Evolutionary conservation across 2,888 invertebrate genomes (phyloP).

Genomic region (Alsophila aescularia): DNA sequence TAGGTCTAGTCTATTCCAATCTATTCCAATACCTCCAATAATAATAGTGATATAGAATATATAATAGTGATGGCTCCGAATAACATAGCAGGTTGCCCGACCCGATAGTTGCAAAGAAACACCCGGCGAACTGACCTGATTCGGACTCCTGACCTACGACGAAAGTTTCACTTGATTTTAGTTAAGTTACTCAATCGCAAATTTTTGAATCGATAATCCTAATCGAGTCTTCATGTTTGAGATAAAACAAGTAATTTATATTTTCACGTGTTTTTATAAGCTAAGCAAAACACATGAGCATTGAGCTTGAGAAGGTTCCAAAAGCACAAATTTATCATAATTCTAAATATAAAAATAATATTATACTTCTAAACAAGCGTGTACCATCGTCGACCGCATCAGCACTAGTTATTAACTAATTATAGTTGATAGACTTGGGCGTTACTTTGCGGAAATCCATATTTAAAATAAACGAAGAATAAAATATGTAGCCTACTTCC

Average conservation of each 20-base stretch:
- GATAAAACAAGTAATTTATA: neutral
- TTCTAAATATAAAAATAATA: no score
- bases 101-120: slow-evolving; percentile 54
- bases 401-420: no score
- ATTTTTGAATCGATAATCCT: slow-evolving; percentile 2
- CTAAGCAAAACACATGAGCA: no score
- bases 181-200: slow-evolving; percentile 50
- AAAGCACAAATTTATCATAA: no score
- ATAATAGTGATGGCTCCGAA: slow-evolving; percentile 52
- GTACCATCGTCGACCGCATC: no score
- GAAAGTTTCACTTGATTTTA: slow-evolving; percentile 41
- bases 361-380: no score
- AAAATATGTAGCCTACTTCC: no score
- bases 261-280: no score
- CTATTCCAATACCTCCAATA: slow-evolving; percentile 16
- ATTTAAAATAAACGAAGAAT: no score
- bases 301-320: no score
- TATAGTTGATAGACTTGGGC: no score
- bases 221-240: neutral
- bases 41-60: slow-evolving; percentile 20
- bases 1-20: neutral
- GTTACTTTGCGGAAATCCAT: no score
- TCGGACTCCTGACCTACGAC: slow-evolving; percentile 59
- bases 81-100: slow-evolving; percentile 64
- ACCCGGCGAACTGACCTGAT: slow-evolving; percentile 53